These are phyloP conservation scores for Lepeophtheirus nordmannii DNA, from an alignment of 2,888 invertebrate genomes.

Conservation along the genomic window DNA sequence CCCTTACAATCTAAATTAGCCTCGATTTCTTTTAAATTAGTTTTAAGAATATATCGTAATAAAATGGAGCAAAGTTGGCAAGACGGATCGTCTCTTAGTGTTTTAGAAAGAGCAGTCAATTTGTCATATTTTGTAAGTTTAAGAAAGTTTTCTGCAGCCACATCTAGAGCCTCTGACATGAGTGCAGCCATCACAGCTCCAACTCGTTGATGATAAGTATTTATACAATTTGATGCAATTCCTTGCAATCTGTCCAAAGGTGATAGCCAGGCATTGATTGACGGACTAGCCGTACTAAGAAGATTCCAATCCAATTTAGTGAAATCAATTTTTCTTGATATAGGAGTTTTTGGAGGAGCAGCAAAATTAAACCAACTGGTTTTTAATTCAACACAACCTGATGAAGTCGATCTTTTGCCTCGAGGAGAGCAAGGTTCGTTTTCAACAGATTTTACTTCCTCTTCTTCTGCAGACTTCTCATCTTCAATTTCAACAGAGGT, in stretches of 20 bases:
- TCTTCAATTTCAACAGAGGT: conserved; percentile 35
- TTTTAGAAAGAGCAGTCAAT: conserved; percentile 68
- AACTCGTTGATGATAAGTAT: conserved; percentile 32
- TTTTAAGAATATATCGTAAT: conserved; percentile 57
- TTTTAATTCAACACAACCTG: conserved; percentile 71
- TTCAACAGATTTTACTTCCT: conserved; percentile 26
- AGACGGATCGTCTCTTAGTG: conserved; percentile 85
- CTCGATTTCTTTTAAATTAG: conserved; percentile 59
- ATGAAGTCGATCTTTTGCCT: conserved; percentile 36
- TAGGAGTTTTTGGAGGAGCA: conserved; percentile 83
- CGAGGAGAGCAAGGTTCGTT: conserved; percentile 26
- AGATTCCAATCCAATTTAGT: conserved; percentile 91
- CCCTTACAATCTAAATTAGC: conserved; percentile 64
- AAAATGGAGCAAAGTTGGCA: conserved; percentile 80
- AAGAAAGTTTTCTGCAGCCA: conserved; percentile 39
- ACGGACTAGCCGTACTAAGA: conserved; percentile 83
- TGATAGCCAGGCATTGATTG: conserved; percentile 95
- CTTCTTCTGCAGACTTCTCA: conserved; percentile 32
- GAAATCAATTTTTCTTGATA: conserved; percentile 82
- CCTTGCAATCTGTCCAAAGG: conserved; percentile 61
- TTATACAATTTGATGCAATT: conserved; percentile 7
- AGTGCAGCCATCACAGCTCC: conserved; percentile 72
- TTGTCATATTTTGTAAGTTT: conserved; percentile 73
- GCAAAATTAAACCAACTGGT: conserved; percentile 95
- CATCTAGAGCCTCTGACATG: conserved; percentile 84